phyloP scores from a whole-genome alignment of 2,797 vertebrate genomes.

The Gobionotothen gibberifrons region DNA sequence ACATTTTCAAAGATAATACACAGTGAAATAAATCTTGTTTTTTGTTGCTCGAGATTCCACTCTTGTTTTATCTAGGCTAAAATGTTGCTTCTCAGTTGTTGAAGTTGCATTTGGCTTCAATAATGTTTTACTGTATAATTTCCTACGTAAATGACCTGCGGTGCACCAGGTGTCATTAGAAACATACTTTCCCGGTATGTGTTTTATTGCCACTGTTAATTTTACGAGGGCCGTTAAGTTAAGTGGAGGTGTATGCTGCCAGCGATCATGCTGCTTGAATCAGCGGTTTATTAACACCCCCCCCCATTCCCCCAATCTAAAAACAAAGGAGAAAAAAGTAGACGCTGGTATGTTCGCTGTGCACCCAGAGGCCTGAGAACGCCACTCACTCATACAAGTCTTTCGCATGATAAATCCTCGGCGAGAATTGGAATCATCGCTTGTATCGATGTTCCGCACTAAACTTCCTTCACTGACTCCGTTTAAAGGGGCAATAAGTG shows the following conservation, averaged over 20 bases:
- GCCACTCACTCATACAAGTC: neutral
- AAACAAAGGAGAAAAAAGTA: constrained; percentile 22
- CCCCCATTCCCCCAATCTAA: neutral
- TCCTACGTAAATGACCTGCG: constrained; percentile 76
- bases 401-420: constrained; percentile 13
- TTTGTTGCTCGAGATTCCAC: neutral
- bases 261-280: constrained; percentile 75
- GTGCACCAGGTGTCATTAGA: constrained; percentile 83
- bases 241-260: constrained; percentile 79
- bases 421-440: constrained; percentile 42
- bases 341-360: constrained; percentile 36
- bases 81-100: constrained; percentile 24
- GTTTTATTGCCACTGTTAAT: constrained; percentile 84
- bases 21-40: neutral
- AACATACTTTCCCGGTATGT: constrained; percentile 80
- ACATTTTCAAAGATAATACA: neutral
- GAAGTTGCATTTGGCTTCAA: constrained; percentile 51
- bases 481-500: constrained; percentile 54
- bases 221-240: constrained; percentile 81
- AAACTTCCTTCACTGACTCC: constrained; percentile 47
- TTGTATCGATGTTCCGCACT: constrained; percentile 40
- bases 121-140: constrained; percentile 83
- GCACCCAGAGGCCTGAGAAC: neutral
- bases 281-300: constrained; percentile 68
- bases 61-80: neutral